These are phyloP conservation scores for Sericinus montela DNA, from an alignment of 2,888 invertebrate species.

Conservation along the genomic window DNA sequence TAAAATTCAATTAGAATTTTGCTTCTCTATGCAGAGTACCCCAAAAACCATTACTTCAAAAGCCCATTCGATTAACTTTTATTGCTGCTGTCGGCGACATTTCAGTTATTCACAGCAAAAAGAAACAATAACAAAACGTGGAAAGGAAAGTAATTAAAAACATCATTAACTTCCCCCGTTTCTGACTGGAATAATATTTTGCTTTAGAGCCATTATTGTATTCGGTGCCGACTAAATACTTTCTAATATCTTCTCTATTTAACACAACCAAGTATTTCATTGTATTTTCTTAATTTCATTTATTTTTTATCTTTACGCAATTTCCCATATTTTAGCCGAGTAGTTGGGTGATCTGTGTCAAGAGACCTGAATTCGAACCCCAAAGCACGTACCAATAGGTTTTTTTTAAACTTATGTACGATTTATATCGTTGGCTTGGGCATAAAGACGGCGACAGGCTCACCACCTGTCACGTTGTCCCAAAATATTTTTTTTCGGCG, in stretches of 20 bases:
- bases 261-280: background rate
- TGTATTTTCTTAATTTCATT: too few species aligned
- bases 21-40: background rate
- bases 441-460: too few species aligned
- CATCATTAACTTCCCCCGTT: constrained; percentile 16
- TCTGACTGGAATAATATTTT: constrained; percentile 17
- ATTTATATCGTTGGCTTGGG: too few species aligned
- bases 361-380: too few species aligned
- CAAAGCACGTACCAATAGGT: too few species aligned
- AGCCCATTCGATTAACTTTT: constrained; percentile 22
- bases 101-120: constrained; percentile 20
- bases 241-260: background rate
- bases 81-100: constrained; percentile 19
- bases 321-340: too few species aligned
- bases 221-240: constrained; percentile 1
- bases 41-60: constrained; percentile 21
- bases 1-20: constrained; percentile 1
- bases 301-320: too few species aligned
- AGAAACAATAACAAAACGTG: constrained; percentile 17
- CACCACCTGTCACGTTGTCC: too few species aligned
- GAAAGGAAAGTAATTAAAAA: constrained; percentile 20
- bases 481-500: too few species aligned
- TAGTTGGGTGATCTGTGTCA: too few species aligned
- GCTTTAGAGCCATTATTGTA: constrained; percentile 1
- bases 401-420: too few species aligned